Percentiles rank a stretch among this genome's conserved stretches.
These are phyloP conservation scores for Aspidiotus destructor DNA, from an alignment of 2,888 invertebrate species.

Conservation along the genomic window DNA sequence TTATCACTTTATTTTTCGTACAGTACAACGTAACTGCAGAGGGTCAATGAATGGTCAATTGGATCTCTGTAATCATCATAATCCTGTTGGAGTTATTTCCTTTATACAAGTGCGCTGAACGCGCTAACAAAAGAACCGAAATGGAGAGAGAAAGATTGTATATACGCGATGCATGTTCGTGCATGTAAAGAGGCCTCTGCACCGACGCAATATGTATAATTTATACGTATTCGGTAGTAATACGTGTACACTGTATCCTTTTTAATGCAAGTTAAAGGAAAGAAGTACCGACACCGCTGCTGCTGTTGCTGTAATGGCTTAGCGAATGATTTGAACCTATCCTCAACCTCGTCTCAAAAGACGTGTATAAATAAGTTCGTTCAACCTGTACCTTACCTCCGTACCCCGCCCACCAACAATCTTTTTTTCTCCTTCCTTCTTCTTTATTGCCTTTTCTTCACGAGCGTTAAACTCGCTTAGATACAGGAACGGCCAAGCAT, in stretches of 20 bases:
- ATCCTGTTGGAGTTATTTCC: constrained; percentile 1
- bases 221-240: neutral
- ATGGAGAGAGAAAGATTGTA: neutral
- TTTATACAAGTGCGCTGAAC: neutral
- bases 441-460: neutral
- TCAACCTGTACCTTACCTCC: constrained; percentile 29
- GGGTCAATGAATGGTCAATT: too few relatives aligned
- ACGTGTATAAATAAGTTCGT: constrained; percentile 14
- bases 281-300: neutral
- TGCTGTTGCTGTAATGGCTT: constrained; percentile 13
- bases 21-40: too few relatives aligned
- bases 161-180: constrained; percentile 19
- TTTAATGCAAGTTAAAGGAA: constrained; percentile 21
- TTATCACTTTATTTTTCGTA: too few relatives aligned
- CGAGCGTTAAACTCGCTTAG: too few relatives aligned
- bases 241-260: neutral
- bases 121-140: neutral
- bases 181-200: constrained; percentile 26
- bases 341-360: constrained; percentile 16
- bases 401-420: constrained; percentile 7
- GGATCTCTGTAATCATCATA: neutral
- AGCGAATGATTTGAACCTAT: constrained; percentile 27
- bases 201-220: neutral
- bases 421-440: neutral
- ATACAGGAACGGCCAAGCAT: too few relatives aligned